A percentile compares a stretch with the other conserved stretches of the same genome.
Conservation (phyloP, 2,113 vertebrate genomes). For the Sakesphorus luctuosus region DNA sequence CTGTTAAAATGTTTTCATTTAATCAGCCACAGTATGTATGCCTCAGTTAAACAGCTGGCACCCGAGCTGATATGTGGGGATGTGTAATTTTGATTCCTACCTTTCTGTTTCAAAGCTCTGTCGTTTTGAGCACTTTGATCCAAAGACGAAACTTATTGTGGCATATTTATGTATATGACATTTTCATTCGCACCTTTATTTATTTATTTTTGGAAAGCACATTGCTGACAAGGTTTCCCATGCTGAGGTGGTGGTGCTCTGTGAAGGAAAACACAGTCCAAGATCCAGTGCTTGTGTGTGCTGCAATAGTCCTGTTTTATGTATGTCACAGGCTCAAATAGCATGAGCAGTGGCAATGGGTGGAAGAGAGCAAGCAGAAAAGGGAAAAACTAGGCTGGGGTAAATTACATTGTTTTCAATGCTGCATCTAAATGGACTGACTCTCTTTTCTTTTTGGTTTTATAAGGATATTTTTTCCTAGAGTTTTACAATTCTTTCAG, state of each 20-base stretch:
- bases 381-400: background rate
- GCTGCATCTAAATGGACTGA: background rate
- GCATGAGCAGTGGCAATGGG: background rate
- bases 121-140: conserved; percentile 54
- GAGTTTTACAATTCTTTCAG: background rate
- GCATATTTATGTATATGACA: conserved; percentile 62
- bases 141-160: conserved; percentile 32
- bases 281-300: background rate
- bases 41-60: conserved; percentile 38
- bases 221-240: background rate
- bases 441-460: background rate
- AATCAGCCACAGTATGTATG: background rate
- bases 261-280: background rate
- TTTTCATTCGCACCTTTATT: conserved; percentile 30
- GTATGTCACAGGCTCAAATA: background rate
- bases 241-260: background rate
- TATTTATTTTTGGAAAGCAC: conserved; percentile 35
- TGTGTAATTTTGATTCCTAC: conserved; percentile 23
- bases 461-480: background rate
- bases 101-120: conserved; percentile 48
- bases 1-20: conserved; percentile 31
- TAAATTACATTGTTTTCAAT: background rate
- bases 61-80: background rate
- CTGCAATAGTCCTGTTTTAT: background rate
- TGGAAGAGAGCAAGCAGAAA: background rate